Evolutionary conservation across 2,113 vertebrate species (phyloP).

Genomic region (Gorsachius goisagi): DNA sequence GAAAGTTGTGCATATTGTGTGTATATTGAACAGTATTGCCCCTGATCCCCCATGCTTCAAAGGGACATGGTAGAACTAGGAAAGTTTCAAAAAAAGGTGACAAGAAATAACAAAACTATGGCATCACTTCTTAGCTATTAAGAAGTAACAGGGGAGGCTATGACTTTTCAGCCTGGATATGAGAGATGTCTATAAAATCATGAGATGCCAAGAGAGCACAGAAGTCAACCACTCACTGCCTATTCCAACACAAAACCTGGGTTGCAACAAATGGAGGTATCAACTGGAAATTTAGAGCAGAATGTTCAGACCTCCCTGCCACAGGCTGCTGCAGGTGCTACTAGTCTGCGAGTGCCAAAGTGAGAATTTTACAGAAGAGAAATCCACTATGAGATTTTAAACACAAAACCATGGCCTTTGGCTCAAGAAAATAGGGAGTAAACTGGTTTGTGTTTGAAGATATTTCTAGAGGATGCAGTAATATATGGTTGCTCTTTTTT

Average conservation of each 20-base stretch:
- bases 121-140: not conserved
- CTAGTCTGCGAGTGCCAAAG: not conserved
- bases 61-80: not conserved
- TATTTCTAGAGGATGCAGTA: not conserved
- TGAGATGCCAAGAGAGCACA: not conserved
- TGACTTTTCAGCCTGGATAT: not conserved
- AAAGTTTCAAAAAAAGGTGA: not conserved
- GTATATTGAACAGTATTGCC: rapidly evolving
- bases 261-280: not conserved
- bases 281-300: not conserved
- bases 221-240: not conserved
- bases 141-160: not conserved
- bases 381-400: not conserved
- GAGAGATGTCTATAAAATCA: not conserved
- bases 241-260: not conserved
- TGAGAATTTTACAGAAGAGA: not conserved
- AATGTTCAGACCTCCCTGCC: not conserved
- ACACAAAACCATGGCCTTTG: rapidly evolving
- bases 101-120: not conserved
- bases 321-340: not conserved
- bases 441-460: not conserved
- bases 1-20: not conserved
- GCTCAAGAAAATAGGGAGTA: not conserved
- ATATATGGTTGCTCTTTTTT: not conserved
- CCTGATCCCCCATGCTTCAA: not conserved